Evolutionary conservation across 2,888 invertebrate species (phyloP).

Genomic region (Physocephala rufipes): DNA sequence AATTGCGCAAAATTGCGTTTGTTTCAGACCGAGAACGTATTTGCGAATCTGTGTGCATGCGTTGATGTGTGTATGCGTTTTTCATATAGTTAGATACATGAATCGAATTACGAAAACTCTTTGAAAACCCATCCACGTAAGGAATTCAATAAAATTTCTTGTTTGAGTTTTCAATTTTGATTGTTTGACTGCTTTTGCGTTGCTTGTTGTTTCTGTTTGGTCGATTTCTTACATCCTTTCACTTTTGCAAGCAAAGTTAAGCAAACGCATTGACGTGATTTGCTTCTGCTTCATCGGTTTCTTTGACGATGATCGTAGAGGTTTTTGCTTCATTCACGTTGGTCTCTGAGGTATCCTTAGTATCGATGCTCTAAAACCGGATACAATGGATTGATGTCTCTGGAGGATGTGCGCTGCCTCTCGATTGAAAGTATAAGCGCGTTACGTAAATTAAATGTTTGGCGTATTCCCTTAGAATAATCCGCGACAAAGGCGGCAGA

Average conservation of each 20-base stretch:
- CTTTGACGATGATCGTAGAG: background rate
- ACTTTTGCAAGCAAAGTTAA: background rate
- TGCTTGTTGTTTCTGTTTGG: background rate
- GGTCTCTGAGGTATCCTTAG: no score
- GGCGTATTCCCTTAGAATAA: no score
- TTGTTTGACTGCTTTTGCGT: background rate
- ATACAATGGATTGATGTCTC: no score
- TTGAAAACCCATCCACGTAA: slow-evolving; percentile 12
- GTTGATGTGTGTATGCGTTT: slow-evolving; percentile 9
- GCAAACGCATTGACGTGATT: no score
- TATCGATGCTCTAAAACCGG: no score
- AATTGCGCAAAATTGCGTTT: no score
- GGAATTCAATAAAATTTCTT: slow-evolving; percentile 34
- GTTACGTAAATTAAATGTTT: no score
- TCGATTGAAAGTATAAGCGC: no score
- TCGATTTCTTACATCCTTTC: background rate
- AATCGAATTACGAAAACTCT: slow-evolving; percentile 2
- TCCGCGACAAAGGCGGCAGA: no score
- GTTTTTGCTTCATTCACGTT: no score
- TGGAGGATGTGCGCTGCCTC: no score
- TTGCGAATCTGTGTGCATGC: background rate
- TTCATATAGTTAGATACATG: background rate
- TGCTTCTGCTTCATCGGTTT: background rate
- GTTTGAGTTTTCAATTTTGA: slow-evolving; percentile 27
- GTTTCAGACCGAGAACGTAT: no score